Percentiles rank a stretch among this genome's conserved stretches.
These are phyloP conservation scores for Drosophila subobscura DNA, from an alignment of 1,140 invertebrate genomes.

Conservation along the genomic window DNA sequence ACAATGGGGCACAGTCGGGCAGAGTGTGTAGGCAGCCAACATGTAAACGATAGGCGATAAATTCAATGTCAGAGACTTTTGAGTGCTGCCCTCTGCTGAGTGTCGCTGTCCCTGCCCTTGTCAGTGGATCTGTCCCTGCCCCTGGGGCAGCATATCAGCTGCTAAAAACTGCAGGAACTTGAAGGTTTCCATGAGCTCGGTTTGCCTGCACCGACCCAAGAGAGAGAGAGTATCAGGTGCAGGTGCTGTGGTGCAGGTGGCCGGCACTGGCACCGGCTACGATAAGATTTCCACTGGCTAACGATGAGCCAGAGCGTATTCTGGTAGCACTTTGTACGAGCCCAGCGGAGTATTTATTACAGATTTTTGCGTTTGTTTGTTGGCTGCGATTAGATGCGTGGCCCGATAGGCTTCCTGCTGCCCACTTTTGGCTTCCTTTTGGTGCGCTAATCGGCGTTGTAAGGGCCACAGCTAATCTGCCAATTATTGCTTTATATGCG, in stretches of 20 bases:
- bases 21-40: too few species aligned
- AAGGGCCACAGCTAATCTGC: slow-evolving; percentile 33
- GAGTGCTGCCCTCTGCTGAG: neutral
- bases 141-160: neutral
- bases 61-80: slow-evolving; percentile 46
- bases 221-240: too few species aligned
- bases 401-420: slow-evolving; percentile 38
- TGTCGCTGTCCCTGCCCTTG: too few species aligned
- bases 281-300: slow-evolving; percentile 64
- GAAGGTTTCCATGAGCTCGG: slow-evolving; percentile 8
- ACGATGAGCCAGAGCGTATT: neutral
- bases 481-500: slow-evolving; percentile 16
- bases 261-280: neutral
- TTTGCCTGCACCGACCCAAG: slow-evolving; percentile 60
- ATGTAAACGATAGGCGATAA: slow-evolving; percentile 32
- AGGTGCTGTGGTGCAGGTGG: too few species aligned
- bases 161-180: too few species aligned
- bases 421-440: slow-evolving; percentile 17
- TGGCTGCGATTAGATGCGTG: slow-evolving; percentile 55
- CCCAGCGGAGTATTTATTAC: slow-evolving; percentile 50
- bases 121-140: neutral
- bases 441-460: slow-evolving; percentile 32
- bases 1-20: neutral
- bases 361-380: slow-evolving; percentile 60
- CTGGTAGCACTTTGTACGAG: neutral